These are phyloP conservation scores for Ameiurus melas DNA, from an alignment of 2,113 vertebrate species.

Conservation along the genomic window DNA sequence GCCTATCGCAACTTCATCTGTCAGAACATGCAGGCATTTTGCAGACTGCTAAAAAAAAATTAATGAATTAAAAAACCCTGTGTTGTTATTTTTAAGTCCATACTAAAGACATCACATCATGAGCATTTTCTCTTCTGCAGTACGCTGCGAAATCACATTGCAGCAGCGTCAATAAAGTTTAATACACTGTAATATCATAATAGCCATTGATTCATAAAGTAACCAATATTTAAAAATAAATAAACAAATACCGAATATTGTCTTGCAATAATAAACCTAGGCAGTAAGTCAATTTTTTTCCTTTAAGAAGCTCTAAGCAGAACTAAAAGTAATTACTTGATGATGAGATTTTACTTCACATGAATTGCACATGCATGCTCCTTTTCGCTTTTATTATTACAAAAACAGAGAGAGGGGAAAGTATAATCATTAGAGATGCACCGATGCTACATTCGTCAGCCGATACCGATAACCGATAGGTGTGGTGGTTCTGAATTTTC, in stretches of 20 bases:
- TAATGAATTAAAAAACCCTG: not conserved
- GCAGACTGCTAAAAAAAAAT: not conserved
- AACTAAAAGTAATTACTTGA: constrained; percentile 32
- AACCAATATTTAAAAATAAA: not conserved
- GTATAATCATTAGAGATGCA: constrained; percentile 10
- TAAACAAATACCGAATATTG: not conserved
- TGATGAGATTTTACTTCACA: constrained; percentile 17
- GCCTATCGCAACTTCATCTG: constrained; percentile 27
- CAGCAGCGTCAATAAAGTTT: constrained; percentile 25
- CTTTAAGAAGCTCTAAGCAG: constrained; percentile 31
- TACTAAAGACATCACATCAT: constrained; percentile 20
- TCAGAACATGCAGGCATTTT: not conserved
- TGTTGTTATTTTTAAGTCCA: constrained; percentile 15
- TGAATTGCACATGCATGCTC: constrained; percentile 9
- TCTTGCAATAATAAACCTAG: not conserved
- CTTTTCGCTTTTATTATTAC: not conserved
- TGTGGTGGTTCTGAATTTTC: no score
- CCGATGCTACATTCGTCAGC: no score
- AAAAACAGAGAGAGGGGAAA: not conserved
- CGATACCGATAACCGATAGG: no score
- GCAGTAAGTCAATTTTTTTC: not conserved
- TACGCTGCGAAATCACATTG: not conserved
- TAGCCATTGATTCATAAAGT: constrained; percentile 31
- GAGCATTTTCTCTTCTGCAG: not conserved
- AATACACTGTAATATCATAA: constrained; percentile 14